Base-by-base conservation (phyloP, 2,797 vertebrate species). In the Tauraco hartlaubi region DNA sequence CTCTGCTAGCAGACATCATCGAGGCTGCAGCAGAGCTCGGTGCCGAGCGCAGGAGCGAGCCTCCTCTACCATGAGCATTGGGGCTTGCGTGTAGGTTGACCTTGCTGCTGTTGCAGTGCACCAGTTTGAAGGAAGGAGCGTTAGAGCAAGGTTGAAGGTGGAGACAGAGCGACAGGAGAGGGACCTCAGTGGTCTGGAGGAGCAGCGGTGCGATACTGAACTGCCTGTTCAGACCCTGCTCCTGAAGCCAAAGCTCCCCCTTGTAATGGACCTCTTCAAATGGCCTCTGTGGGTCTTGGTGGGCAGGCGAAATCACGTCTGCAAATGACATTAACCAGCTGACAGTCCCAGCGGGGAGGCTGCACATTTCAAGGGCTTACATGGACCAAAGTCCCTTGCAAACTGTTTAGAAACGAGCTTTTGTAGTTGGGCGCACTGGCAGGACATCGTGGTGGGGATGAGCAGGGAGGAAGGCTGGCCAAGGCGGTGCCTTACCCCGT, bases 1-100 rank as follows among this genome's bases (percentile, higher is more conserved):
- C 59, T 37, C 51, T 59, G 41, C 15, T 37, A 15, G 55, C 43
- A 58, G 73, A 33, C 44, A 14, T 21, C 43, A 15, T 3, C 9
- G 23, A 11, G 49, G 10, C 44, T 33, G 46, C 64, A 39, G 66
- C 1, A 51, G 46, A 58, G n/a, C 44, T 83, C 5, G 0, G 5
- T 31, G 12, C 44, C 4, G 35, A 49, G 54, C 10, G 4, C 23
- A 21, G 28, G 1, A 8, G 21, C 31, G 37, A 55, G 84, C 49
- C 29, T 66, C 61, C 51, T 55, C 51, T 29, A n/a, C 11, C 14
- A 0, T 3, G 73, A 44, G 1, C 19, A 0, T 58, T 9, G 15
- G 69, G 54, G n/a, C 12, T 75, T 46, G 37, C 1, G 1, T 25
- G 11, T 9, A 25, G 52, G 56, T 41, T n/a, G 63, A 58, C 17